Evolutionary conservation across 2,888 invertebrate species (phyloP).

Genomic region (Sisyra terminalis): DNA sequence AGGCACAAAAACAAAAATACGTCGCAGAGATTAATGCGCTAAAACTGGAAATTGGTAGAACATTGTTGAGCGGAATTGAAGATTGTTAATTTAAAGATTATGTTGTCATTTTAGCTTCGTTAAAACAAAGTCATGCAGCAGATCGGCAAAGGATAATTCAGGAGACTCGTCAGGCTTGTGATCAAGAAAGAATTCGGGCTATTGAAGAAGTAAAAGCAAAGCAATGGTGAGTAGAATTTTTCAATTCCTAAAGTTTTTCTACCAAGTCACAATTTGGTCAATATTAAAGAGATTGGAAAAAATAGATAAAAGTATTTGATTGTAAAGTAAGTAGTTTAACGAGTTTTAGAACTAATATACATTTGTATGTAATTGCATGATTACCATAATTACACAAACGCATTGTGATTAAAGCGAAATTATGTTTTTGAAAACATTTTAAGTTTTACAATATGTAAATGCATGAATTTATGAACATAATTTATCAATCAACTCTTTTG

Average conservation of each 20-base stretch:
- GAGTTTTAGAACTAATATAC: too few species aligned
- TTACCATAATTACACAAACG: too few species aligned
- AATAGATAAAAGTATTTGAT: too few species aligned
- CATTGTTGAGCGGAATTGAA: constrained; percentile 11
- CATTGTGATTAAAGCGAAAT: too few species aligned
- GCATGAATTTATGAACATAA: too few species aligned
- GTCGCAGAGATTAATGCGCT: constrained; percentile 56
- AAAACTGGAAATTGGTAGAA: constrained; percentile 29
- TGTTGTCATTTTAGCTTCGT: constrained; percentile 3
- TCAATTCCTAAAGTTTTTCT: too few species aligned
- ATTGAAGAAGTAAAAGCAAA: constrained; percentile 69
- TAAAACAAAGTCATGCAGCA: constrained; percentile 39
- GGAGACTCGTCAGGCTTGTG: constrained; percentile 47
- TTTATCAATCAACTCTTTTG: too few species aligned
- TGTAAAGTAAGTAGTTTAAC: too few species aligned
- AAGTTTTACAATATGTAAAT: too few species aligned
- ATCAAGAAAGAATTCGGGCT: constrained; percentile 50
- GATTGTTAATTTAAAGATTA: not conserved
- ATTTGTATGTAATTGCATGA: constrained; percentile 2
- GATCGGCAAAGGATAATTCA: constrained; percentile 48
- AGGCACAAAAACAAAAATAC: constrained; percentile 52
- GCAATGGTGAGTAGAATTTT: constrained; percentile 53
- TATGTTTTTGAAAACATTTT: too few species aligned
- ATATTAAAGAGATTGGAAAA: too few species aligned
- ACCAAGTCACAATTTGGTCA: too few species aligned